A percentile compares a stretch with the other conserved stretches of the same genome.
Conservation (phyloP, 2,113 vertebrate species). For the Antennarius striatus region DNA sequence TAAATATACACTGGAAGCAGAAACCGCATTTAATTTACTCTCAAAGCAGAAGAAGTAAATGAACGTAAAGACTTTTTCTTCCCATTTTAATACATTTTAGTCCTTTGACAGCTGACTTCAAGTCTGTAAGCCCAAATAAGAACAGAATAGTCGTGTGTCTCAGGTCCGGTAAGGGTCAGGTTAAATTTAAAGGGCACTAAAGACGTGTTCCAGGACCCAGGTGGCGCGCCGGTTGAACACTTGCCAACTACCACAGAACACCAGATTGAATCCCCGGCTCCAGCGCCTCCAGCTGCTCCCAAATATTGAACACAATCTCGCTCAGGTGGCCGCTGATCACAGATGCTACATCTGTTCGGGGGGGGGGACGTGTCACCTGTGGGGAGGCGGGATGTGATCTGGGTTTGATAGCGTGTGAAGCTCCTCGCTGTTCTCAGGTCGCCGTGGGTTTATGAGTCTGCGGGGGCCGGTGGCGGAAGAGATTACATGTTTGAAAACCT, state of each 20-base stretch:
- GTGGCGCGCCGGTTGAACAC: conserved; percentile 3
- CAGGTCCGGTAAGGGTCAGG: background rate
- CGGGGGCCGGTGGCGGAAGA: too few relatives aligned
- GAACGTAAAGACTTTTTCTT: conserved; percentile 45
- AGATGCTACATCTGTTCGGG: too few relatives aligned
- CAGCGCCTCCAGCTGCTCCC: conserved; percentile 16
- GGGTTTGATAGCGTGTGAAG: too few relatives aligned
- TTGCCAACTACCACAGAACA: background rate
- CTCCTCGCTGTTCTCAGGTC: too few relatives aligned
- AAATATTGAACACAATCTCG: background rate
- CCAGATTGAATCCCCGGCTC: background rate
- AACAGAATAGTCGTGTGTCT: background rate
- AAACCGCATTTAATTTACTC: background rate
- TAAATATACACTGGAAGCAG: conserved; percentile 20
- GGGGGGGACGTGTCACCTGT: too few relatives aligned
- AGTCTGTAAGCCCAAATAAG: background rate
- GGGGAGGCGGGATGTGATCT: too few relatives aligned
- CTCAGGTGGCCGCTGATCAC: background rate
- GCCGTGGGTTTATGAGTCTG: too few relatives aligned
- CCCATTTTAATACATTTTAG: conserved; percentile 22
- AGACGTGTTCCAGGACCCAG: background rate
- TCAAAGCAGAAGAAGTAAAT: conserved; percentile 4
- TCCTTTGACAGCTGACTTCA: conserved; percentile 24
- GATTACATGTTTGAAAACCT: too few relatives aligned
- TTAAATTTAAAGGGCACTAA: background rate